These are phyloP conservation scores for Aegithalos caudatus DNA, from an alignment of 2,113 vertebrate species.

Conservation along the genomic window DNA sequence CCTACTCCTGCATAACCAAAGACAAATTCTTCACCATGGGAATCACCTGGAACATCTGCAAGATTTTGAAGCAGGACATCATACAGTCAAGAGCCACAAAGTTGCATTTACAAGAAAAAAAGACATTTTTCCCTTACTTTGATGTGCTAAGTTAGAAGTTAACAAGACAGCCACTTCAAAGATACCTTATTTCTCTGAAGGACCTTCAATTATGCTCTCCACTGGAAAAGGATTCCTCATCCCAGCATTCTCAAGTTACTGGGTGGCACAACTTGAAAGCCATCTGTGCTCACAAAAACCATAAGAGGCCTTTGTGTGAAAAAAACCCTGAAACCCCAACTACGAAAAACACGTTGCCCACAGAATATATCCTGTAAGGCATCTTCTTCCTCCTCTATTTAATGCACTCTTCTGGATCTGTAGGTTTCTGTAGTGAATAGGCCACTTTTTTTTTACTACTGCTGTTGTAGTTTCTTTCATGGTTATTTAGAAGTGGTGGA, in stretches of 20 bases:
- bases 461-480: background rate
- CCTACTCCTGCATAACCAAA: background rate
- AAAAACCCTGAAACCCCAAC: too few relatives aligned
- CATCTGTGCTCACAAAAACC: background rate
- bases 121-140: conserved; percentile 7
- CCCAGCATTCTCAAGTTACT: background rate
- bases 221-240: background rate
- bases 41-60: conserved; percentile 7
- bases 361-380: background rate
- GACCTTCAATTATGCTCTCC: background rate
- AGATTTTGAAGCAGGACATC: conserved; percentile 7
- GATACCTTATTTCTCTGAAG: background rate
- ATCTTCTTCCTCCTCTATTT: background rate
- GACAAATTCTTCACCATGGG: background rate
- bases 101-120: conserved; percentile 34
- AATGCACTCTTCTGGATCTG: background rate
- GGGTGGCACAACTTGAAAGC: background rate
- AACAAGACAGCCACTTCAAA: conserved; percentile 41
- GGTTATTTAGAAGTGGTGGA: background rate
- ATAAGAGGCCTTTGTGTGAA: background rate
- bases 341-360: background rate
- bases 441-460: background rate
- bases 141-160: conserved; percentile 40
- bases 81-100: background rate
- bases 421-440: background rate